Conservation (phyloP, 2,113 vertebrate genomes). For the Cyprinodon variegatus region DNA sequence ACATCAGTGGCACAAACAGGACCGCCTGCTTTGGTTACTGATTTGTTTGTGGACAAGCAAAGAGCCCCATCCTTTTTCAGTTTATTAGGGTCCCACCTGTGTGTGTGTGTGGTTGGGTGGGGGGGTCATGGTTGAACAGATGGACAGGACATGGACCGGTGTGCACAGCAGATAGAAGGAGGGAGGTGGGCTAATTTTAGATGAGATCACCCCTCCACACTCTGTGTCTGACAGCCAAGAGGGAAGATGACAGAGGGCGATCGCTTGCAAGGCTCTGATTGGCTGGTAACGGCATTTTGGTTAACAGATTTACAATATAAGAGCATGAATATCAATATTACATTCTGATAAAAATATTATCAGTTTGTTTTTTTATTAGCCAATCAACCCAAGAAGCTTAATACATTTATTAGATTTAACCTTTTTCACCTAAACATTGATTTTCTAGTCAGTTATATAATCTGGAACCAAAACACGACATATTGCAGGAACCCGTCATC, state of each 20-base stretch:
- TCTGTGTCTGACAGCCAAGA: slow-evolving; percentile 70
- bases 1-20: neutral
- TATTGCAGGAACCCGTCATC: neutral
- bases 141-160: slow-evolving; percentile 73
- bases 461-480: neutral
- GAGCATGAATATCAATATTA: neutral
- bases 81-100: slow-evolving; percentile 1
- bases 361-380: neutral
- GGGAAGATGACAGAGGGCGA: slow-evolving; percentile 30
- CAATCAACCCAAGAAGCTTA: neutral
- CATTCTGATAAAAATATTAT: neutral
- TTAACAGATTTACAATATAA: slow-evolving; percentile 6
- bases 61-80: neutral
- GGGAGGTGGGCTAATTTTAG: slow-evolving; percentile 71
- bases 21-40: neutral
- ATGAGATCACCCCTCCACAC: slow-evolving; percentile 63
- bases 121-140: slow-evolving; percentile 62
- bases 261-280: slow-evolving; percentile 19
- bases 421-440: neutral
- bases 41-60: neutral
- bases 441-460: neutral
- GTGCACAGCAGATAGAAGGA: slow-evolving; percentile 54
- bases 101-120: neutral
- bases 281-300: slow-evolving; percentile 60
- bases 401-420: neutral